Evolutionary conservation across 1,140 invertebrate genomes (phyloP).

Genomic region (Limonius californicus): DNA sequence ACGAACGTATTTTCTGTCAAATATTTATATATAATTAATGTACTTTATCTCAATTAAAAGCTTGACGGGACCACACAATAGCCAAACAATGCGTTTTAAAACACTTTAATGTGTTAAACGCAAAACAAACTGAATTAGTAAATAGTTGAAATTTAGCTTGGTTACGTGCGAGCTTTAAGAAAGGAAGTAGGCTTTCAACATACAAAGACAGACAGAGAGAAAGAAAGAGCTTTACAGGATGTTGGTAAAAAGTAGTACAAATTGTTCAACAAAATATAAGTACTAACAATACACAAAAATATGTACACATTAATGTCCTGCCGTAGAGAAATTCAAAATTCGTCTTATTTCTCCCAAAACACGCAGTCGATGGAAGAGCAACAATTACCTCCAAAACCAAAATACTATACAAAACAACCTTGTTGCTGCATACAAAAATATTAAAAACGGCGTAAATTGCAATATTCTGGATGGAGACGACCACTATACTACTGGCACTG

Average conservation of each 20-base stretch:
- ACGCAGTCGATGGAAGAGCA: slow-evolving; percentile 2
- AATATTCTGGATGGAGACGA: slow-evolving; percentile 3
- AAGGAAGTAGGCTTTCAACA: not conserved
- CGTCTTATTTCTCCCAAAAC: slow-evolving; percentile 30
- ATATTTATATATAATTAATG: not conserved
- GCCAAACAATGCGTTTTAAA: no score
- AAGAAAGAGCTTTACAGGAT: not conserved
- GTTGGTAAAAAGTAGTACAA: slow-evolving; percentile 1
- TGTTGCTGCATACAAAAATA: not conserved
- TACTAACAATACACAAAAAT: slow-evolving; percentile 32
- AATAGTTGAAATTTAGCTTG: slow-evolving; percentile 12
- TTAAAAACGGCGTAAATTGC: not conserved
- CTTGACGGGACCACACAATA: not conserved
- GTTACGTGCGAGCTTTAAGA: slow-evolving; percentile 9
- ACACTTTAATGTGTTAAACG: not conserved
- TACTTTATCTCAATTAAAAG: not conserved
- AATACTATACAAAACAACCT: not conserved
- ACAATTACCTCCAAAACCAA: no score
- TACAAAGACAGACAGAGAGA: no score
- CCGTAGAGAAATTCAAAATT: slow-evolving; percentile 37
- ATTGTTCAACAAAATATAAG: not conserved
- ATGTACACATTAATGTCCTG: slow-evolving; percentile 38
- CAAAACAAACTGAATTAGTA: slow-evolving; percentile 1
- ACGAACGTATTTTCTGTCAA: not conserved
- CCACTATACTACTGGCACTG: slow-evolving; percentile 32